These are phyloP conservation scores for Agraylea sexmaculata DNA, from an alignment of 1,140 invertebrate species.

Conservation along the genomic window DNA sequence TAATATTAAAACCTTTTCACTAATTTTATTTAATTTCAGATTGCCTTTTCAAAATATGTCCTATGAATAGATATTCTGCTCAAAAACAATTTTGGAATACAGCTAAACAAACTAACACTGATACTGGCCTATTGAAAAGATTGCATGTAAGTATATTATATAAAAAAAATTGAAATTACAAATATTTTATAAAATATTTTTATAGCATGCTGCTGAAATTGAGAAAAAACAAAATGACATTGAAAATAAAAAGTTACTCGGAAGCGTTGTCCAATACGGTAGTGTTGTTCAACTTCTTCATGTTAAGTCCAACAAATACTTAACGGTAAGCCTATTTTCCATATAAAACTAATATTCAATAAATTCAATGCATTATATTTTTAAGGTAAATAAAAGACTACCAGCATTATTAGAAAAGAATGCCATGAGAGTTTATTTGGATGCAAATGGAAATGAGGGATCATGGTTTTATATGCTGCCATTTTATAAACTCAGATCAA, in stretches of 20 bases:
- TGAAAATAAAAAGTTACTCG: constrained; percentile 90
- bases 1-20: neutral
- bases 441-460: constrained; percentile 95
- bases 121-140: constrained; percentile 86
- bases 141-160: constrained; percentile 65
- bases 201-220: constrained; percentile 91
- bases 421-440: constrained; percentile 95
- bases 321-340: constrained; percentile 60
- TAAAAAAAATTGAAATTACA: constrained; percentile 6
- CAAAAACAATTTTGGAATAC: constrained; percentile 99
- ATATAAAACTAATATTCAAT: no score
- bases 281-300: constrained; percentile 93
- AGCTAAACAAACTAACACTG: constrained; percentile 83
- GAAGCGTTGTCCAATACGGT: constrained; percentile 88
- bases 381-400: constrained; percentile 76
- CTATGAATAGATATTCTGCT: constrained; percentile 96
- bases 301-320: constrained; percentile 97
- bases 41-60: constrained; percentile 98
- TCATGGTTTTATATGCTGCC: constrained; percentile 99
- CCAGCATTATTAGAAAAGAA: constrained; percentile 96
- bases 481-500: constrained; percentile 93
- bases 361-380: no score
- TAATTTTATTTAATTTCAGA: constrained; percentile 49
- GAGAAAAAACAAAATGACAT: constrained; percentile 97
- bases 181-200: constrained; percentile 16